Evolutionary conservation across 1,140 invertebrate genomes (phyloP).

Genomic region (Bactericera cockerelli): DNA sequence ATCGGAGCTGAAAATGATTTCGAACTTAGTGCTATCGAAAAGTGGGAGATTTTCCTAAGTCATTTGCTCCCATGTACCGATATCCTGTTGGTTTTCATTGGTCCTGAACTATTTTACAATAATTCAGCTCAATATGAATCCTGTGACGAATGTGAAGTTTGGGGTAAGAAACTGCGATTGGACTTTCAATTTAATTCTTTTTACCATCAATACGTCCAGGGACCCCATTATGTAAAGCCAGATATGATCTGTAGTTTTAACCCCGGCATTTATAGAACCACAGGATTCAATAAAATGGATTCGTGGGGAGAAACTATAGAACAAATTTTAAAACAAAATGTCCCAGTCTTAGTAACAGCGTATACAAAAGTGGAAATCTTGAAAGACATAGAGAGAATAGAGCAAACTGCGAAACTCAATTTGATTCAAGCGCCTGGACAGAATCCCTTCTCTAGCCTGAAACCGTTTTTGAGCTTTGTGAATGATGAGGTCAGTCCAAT

Average conservation of each 20-base stretch:
- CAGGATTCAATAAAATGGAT: conserved; percentile 41
- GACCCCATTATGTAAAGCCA: conserved; percentile 32
- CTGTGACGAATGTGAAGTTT: conserved; percentile 32
- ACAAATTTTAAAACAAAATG: conserved; percentile 30
- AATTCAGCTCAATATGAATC: conserved; percentile 32
- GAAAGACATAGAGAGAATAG: conserved; percentile 36
- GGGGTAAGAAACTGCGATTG: conserved; percentile 32
- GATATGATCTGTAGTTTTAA: conserved; percentile 53
- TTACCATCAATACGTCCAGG: conserved; percentile 40
- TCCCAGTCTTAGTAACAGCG: conserved; percentile 44
- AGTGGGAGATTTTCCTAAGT: conserved; percentile 52
- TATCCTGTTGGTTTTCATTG: conserved; percentile 41
- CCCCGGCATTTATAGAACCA: conserved; percentile 45
- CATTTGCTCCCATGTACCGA: conserved; percentile 41
- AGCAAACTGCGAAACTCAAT: conserved; percentile 28
- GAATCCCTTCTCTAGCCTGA: conserved; percentile 46
- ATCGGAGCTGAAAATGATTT: conserved; percentile 53
- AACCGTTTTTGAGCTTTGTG: conserved; percentile 55
- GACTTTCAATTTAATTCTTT: conserved; percentile 36
- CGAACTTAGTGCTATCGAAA: conserved; percentile 44
- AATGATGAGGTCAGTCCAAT: conserved; percentile 48
- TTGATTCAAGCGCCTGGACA: conserved; percentile 34
- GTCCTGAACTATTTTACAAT: conserved; percentile 40
- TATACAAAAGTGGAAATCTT: conserved; percentile 46
- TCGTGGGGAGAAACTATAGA: conserved; percentile 46